Conservation (phyloP, 1,140 invertebrate species). For the Phymorhynchus buccinoides region DNA sequence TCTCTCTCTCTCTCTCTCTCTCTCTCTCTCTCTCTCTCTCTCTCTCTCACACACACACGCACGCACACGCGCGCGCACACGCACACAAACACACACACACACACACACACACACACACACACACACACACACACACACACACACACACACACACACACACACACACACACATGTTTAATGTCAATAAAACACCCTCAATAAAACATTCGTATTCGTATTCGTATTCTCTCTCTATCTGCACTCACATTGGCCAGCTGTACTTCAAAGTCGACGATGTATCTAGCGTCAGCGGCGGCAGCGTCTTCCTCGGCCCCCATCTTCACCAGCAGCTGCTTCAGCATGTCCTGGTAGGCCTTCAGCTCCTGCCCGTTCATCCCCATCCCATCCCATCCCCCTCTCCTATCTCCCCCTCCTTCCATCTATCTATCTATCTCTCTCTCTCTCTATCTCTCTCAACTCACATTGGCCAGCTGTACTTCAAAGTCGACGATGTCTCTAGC, state of each 20-base stretch:
- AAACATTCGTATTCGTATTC: background rate
- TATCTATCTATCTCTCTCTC: background rate
- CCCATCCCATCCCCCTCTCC: background rate
- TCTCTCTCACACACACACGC: background rate
- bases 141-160: slow-evolving; percentile 19
- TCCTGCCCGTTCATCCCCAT: background rate
- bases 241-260: background rate
- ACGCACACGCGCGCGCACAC: background rate
- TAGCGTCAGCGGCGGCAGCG: background rate
- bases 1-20: background rate
- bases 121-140: slow-evolving; percentile 13
- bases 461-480: slow-evolving; percentile 50
- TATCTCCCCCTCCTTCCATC: slow-evolving; percentile 6
- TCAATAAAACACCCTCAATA: background rate
- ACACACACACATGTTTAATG: slow-evolving; percentile 10
- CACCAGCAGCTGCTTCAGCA: background rate
- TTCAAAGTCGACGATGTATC: background rate
- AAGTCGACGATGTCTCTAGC: slow-evolving; percentile 46
- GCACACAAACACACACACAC: background rate
- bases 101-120: background rate
- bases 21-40: no score
- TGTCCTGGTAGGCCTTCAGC: no score
- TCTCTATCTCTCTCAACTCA: slow-evolving; percentile 19
- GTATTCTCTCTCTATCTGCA: background rate
- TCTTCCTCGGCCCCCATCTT: background rate